phyloP scores from a whole-genome alignment of 2,888 invertebrate genomes.

The Epistrophella euchroma region DNA sequence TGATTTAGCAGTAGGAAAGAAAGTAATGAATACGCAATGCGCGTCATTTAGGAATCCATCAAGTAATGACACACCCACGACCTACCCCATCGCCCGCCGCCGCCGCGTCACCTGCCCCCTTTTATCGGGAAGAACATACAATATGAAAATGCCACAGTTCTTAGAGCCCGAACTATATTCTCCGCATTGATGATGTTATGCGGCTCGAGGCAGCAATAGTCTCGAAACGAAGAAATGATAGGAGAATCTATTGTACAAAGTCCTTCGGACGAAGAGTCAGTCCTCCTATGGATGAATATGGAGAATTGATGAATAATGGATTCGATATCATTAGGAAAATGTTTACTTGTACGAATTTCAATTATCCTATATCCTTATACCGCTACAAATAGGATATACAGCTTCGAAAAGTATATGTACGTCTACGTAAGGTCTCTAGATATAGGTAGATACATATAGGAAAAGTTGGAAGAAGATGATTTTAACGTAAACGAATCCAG shows the following conservation, averaged over 20 bases:
- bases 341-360: constrained; percentile 77
- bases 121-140: constrained; percentile 17
- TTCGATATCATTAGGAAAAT: constrained; percentile 79
- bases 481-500: constrained; percentile 54
- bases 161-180: constrained; percentile 16
- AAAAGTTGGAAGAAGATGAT: constrained; percentile 16
- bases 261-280: constrained; percentile 27
- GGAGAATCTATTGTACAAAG: constrained; percentile 15
- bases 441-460: neutral
- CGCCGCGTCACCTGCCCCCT: too few relatives aligned
- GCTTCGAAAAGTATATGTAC: neutral
- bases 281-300: constrained; percentile 53
- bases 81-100: neutral
- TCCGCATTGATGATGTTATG: constrained; percentile 36
- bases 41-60: constrained; percentile 63
- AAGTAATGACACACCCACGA: constrained; percentile 34
- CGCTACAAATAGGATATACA: neutral
- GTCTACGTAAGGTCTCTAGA: too few relatives aligned
- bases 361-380: constrained; percentile 53
- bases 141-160: constrained; percentile 22
- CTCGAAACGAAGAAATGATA: constrained; percentile 31
- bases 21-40: constrained; percentile 60
- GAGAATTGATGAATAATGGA: constrained; percentile 79
- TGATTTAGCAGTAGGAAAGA: constrained; percentile 42
- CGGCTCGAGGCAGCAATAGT: constrained; percentile 46